Base-by-base conservation (phyloP, 2,113 vertebrate species). In the Rhizomys pruinosus region DNA sequence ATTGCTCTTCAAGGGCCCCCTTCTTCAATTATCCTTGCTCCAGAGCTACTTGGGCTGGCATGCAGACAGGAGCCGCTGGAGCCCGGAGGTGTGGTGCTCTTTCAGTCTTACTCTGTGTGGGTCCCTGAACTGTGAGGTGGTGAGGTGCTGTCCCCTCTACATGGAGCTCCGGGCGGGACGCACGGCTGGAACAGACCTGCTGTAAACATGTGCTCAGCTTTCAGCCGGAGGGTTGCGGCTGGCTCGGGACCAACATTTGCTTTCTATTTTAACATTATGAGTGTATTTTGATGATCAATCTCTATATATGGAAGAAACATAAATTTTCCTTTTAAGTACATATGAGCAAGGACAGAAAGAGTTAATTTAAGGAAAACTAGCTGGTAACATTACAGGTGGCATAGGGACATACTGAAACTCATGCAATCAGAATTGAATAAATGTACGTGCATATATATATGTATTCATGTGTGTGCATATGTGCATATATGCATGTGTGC, bases 311-410 rank as follows among this genome's bases (percentile, higher is more conserved):
- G 74, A 80, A 79, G 89, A 82, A 91, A 79, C 42, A 74, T 0
- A 78, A 84, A 37, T 16, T 86, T 92, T 74, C 42, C 59, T 94
- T 82, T 88, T 61, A 61, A 77, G 74, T 42, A 22, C 32, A 44
- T 44, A 59, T 37, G 84, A 95, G 42, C 39, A 42, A 74, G 84
- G 19, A 7, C 59, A 63, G 72, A 68, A 90, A 91, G 71, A 84
- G 52, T 84, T 87, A 63, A 69, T 82, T 64, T 93, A 82, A 92
- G 87, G 80, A 92, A 91, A 92, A 52, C 22, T 69, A 87, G 64
- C 52, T 66, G 59, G 34, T 63, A 19, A 71, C 27, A 10, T 88
- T 89, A 23, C 13, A 94, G 81, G 29, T 76, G 73, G n/a, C 55
- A 19, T 34, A 44, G 29, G 42, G 22, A 7, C 57, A 20, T 22